Conservation (phyloP, 2,888 invertebrate genomes). For the Phania funesta region DNA sequence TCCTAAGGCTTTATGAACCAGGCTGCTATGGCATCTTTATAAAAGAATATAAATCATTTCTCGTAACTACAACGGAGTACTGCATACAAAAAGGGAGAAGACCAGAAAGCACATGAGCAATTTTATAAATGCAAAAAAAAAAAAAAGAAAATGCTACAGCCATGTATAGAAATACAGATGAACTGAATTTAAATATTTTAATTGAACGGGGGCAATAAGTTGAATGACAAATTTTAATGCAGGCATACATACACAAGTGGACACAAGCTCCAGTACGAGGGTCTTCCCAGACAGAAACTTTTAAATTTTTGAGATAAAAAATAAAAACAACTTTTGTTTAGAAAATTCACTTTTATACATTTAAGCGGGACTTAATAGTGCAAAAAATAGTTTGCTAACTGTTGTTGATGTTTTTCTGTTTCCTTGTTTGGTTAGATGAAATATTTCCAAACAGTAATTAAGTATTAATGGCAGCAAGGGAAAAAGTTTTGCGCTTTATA, state of each 20-base stretch:
- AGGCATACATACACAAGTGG: background rate
- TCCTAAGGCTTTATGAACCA: slow-evolving; percentile 10
- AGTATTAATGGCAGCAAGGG: background rate
- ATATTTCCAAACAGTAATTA: background rate
- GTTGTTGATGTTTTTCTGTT: too few species aligned
- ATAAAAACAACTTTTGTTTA: background rate
- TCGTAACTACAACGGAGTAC: background rate
- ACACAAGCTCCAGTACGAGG: background rate
- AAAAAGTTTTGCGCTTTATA: background rate
- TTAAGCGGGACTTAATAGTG: background rate
- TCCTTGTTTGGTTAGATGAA: too few species aligned
- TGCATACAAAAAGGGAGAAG: background rate
- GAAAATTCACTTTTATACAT: background rate
- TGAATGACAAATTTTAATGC: slow-evolving; percentile 43
- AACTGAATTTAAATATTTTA: slow-evolving; percentile 44
- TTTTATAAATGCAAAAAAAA: slow-evolving; percentile 9
- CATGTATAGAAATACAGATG: background rate
- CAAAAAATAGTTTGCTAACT: too few species aligned
- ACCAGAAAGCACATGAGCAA: background rate
- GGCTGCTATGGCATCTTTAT: background rate
- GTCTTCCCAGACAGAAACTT: too few species aligned
- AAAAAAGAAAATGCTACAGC: background rate
- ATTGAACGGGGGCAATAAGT: slow-evolving; percentile 51
- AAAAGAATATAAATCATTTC: slow-evolving; percentile 31
- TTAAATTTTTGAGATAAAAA: background rate